Evolutionary conservation across 1,140 invertebrate genomes (phyloP), one percentile per base, ranked within the genome.

Genomic region (Apis dorsata): DNA sequence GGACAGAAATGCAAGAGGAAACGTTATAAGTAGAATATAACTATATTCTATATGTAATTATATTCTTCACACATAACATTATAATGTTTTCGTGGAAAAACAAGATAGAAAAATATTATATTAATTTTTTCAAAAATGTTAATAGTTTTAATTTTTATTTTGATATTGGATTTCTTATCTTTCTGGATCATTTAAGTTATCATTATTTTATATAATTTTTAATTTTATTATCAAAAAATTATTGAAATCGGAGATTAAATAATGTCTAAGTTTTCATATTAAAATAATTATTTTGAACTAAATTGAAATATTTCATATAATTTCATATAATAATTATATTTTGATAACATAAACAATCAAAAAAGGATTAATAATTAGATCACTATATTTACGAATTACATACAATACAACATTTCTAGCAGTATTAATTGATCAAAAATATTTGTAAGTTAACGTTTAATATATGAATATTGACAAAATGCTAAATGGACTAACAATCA

Each of bases 331-430:
- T 19, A 81, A 81, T 84, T 81, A 70, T 51, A 76, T 72, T 79
- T 62, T 51, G 57, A 59, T 70, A 68, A 81, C 71, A 34, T 13
- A 59, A 59, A 66, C 72, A 57, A 34, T 60, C 79, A 80, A 77
- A 83, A 68, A 62, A 78, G 74, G 74, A 80, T 85, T 85, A 85
- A 85, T 80, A 80, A 83, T 85, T 80, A 75, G 74, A 69, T 85
- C 68, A n/a, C 77, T 68, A 68, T 78, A 85, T 66, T 75, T 28
- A 12, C 55, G 21, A 63, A 77, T 77, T 55, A 24, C n/a, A n/a
- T n/a, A n/a, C n/a, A n/a, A n/a, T n/a, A n/a, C 70, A 44, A 44
- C 63, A 57, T 80, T 24, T 13, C 21, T 21, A 21, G 62, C n/a
- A 13, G 7, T 24, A 82, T 62, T 49, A 73, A 68, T 24, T 82